A percentile compares a stretch with the other conserved stretches of the same genome.
Evolutionary conservation across 2,888 invertebrate genomes (phyloP).

Genomic region (Clusia tigrina): DNA sequence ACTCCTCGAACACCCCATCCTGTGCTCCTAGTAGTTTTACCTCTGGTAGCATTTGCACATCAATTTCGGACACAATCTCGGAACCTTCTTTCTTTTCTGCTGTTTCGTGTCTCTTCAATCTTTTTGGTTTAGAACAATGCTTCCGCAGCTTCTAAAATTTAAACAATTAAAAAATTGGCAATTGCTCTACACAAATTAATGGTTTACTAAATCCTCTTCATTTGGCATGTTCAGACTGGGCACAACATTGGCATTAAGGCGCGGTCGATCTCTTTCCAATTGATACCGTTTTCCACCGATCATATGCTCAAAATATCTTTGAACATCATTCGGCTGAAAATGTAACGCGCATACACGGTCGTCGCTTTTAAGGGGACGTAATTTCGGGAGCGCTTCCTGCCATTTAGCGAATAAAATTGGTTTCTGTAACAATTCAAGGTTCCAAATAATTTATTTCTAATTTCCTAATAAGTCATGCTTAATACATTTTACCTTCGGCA

Average conservation of each 20-base stretch:
- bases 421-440: slow-evolving; percentile 34
- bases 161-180: neutral
- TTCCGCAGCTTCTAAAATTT: neutral
- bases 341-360: slow-evolving; percentile 52
- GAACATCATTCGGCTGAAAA: slow-evolving; percentile 43
- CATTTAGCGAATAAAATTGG: slow-evolving; percentile 41
- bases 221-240: slow-evolving; percentile 44
- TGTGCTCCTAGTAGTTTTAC: no score
- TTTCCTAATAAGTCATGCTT: neutral
- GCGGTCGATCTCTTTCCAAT: slow-evolving; percentile 48
- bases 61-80: neutral
- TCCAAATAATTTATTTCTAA: neutral
- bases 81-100: neutral
- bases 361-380: slow-evolving; percentile 39
- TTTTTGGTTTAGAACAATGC: no score
- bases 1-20: no score
- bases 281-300: slow-evolving; percentile 48
- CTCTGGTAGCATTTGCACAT: neutral
- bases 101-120: no score
- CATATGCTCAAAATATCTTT: slow-evolving; percentile 46
- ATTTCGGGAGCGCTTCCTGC: slow-evolving; percentile 42
- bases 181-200: neutral
- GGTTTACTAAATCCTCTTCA: slow-evolving; percentile 27
- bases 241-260: slow-evolving; percentile 42
- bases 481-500: slow-evolving; percentile 43